A percentile compares a stretch with the other conserved stretches of the same genome.
Conservation (phyloP, 2,113 vertebrate genomes). For the Micronycteris hirsuta region DNA sequence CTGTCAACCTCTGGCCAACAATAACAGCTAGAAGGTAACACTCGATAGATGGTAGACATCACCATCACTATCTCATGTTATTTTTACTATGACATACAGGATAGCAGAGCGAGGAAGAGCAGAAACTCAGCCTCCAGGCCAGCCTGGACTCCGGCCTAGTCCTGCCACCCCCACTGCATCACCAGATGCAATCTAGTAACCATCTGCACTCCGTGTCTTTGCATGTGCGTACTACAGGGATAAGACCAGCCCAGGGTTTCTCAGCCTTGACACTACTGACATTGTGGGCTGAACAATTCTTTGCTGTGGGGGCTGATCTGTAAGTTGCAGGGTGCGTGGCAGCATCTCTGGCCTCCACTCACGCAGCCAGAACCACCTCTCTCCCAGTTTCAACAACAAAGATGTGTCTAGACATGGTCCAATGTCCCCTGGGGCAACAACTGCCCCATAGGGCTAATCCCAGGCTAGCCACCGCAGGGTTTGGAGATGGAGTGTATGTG, state of each 20-base stretch:
- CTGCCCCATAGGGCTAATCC: neutral
- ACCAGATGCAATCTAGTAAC: neutral
- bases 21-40: rapidly evolving
- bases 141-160: no score
- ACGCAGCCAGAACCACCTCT: no score
- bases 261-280: no score
- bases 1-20: neutral
- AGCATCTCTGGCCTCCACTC: neutral
- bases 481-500: rapidly evolving
- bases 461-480: neutral
- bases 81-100: neutral
- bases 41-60: neutral
- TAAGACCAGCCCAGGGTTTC: neutral
- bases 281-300: neutral
- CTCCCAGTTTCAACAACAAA: neutral
- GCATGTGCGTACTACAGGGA: no score
- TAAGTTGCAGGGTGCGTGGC: neutral
- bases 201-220: neutral
- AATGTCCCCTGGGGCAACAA: neutral
- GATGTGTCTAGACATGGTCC: neutral
- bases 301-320: no score
- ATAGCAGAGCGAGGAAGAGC: neutral
- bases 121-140: neutral
- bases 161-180: neutral
- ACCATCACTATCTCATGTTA: neutral